Conservation (phyloP, 1,140 invertebrate species). For the Oscheius sp. region DNA sequence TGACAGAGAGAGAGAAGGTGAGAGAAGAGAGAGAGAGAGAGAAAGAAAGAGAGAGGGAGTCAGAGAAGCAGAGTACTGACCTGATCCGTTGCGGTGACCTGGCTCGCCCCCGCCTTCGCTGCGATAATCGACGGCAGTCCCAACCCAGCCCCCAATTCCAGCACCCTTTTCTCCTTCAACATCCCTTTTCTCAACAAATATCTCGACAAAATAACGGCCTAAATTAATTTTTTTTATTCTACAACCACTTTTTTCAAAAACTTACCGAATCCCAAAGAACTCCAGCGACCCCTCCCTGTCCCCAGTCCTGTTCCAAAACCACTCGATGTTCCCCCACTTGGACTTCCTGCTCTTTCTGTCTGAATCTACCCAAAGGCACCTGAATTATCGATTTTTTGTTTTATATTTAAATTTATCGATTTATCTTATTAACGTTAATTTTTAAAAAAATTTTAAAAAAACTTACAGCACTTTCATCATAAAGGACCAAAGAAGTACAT, state of each 20-base stretch:
- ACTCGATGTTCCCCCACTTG: neutral
- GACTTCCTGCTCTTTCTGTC: neutral
- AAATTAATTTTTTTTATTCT: neutral
- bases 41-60: neutral
- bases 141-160: slow-evolving; percentile 9
- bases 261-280: slow-evolving; percentile 20
- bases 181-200: neutral
- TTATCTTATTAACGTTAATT: too few species aligned
- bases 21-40: neutral
- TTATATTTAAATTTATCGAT: too few species aligned
- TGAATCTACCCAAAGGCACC: neutral
- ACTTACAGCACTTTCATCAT: too few species aligned
- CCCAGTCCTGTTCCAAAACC: slow-evolving; percentile 5
- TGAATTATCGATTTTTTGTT: neutral
- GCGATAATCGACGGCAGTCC: slow-evolving; percentile 5
- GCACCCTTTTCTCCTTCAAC: neutral
- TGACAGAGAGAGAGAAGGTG: too few species aligned
- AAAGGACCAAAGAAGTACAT: neutral
- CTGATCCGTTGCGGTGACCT: slow-evolving; percentile 10
- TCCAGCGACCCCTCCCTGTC: slow-evolving; percentile 1
- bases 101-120: too few species aligned
- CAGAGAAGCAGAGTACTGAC: neutral
- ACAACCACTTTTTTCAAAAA: neutral
- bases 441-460: too few species aligned
- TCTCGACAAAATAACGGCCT: neutral